Percentiles rank a stretch among this genome's conserved stretches.
Evolutionary conservation across 2,113 vertebrate genomes (phyloP).

Genomic region (Corythoichthys intestinalis): DNA sequence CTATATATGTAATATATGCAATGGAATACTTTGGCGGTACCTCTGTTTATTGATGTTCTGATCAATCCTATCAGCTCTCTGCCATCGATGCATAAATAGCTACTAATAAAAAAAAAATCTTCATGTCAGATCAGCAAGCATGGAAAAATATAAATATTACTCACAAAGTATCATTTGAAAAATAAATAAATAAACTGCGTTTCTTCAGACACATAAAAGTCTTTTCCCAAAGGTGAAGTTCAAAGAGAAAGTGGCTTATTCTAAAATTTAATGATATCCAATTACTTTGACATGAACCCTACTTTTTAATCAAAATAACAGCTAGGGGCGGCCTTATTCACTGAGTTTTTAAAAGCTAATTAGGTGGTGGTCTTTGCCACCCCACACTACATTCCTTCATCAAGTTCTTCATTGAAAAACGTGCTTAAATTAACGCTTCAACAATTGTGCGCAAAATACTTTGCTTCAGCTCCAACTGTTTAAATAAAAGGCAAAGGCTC

Average conservation of each 20-base stretch:
- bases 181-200: background rate
- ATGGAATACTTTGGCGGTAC: background rate
- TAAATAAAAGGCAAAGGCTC: constrained; percentile 14
- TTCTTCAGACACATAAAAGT: constrained; percentile 25
- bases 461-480: constrained; percentile 22
- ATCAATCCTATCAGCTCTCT: background rate
- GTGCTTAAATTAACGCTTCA: constrained; percentile 31
- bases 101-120: no score
- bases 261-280: constrained; percentile 56
- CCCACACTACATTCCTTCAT: constrained; percentile 30
- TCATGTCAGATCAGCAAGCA: background rate
- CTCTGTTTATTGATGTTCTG: background rate
- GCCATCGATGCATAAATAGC: background rate
- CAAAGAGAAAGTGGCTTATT: constrained; percentile 47
- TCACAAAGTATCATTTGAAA: constrained; percentile 11
- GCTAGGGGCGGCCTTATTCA: constrained; percentile 29
- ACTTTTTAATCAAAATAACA: constrained; percentile 48
- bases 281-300: constrained; percentile 52
- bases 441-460: constrained; percentile 14
- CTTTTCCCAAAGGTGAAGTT: constrained; percentile 41
- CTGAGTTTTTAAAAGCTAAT: constrained; percentile 35
- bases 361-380: constrained; percentile 39
- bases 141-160: background rate
- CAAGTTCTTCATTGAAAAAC: constrained; percentile 20
- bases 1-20: background rate